Conservation (phyloP, 2,797 vertebrate genomes). For the Loris lydekkerianus region DNA sequence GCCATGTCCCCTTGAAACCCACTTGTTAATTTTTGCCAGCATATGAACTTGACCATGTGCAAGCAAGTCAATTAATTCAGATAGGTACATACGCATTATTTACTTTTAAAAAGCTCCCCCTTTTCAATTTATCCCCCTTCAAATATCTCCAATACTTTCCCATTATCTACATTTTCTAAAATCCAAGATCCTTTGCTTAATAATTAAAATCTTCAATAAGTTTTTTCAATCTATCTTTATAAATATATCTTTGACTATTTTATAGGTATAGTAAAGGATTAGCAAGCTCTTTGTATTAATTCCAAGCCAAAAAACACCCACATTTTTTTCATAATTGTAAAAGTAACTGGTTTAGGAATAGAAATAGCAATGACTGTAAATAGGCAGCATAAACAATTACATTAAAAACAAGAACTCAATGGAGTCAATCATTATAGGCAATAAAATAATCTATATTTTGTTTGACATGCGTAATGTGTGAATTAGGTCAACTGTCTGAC, state of each 20-base stretch:
- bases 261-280: background rate
- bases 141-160: background rate
- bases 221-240: background rate
- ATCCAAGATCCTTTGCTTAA: background rate
- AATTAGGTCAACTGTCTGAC: background rate
- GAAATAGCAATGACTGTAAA: background rate
- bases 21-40: background rate
- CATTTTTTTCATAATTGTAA: background rate
- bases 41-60: background rate
- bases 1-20: background rate
- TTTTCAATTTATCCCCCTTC: background rate
- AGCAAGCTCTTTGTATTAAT: background rate
- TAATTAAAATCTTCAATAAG: constrained; percentile 22
- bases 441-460: background rate
- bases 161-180: background rate
- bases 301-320: background rate
- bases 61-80: background rate
- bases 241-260: background rate
- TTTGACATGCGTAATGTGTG: background rate
- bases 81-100: background rate
- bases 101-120: background rate
- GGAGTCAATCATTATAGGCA: background rate
- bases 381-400: background rate
- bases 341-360: background rate
- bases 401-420: constrained; percentile 16